phyloP scores from a whole-genome alignment of 2,113 vertebrate species.

The Turnix velox region DNA sequence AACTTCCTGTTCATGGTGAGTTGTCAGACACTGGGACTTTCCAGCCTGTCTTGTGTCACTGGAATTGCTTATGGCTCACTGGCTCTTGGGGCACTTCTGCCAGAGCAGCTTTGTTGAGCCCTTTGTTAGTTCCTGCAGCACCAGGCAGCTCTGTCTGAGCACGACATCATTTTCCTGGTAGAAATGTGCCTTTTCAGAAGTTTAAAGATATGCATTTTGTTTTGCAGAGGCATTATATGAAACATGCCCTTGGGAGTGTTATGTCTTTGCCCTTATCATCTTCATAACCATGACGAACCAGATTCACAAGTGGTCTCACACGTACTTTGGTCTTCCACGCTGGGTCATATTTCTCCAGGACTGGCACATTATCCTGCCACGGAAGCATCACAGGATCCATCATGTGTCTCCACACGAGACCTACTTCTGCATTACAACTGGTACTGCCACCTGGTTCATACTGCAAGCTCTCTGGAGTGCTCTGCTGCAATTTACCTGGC shows the following conservation, averaged over 20 bases:
- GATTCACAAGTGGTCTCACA: conserved; percentile 99
- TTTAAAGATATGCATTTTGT: not conserved
- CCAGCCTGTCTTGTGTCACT: not conserved
- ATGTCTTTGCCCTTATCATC: conserved; percentile 87
- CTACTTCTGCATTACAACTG: conserved; percentile 99
- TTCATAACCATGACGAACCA: conserved; percentile 97
- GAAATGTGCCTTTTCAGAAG: not conserved
- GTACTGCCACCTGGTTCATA: conserved; percentile 57
- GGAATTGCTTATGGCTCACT: not conserved
- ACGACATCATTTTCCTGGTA: not conserved
- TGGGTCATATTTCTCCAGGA: conserved; percentile 92
- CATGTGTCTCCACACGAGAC: conserved; percentile 97
- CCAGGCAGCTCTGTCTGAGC: not conserved
- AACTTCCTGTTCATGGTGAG: not conserved
- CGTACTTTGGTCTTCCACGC: conserved; percentile 89
- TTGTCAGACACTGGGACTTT: not conserved
- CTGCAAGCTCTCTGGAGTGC: not conserved
- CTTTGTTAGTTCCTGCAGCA: not conserved
- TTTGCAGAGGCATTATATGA: conserved; percentile 81
- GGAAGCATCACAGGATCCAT: conserved; percentile 95
- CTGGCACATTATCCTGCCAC: conserved; percentile 91
- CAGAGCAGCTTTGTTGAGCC: not conserved
- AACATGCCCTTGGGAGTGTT: conserved; percentile 89
- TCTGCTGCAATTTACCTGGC: not conserved
- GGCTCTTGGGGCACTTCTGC: not conserved